Evolutionary conservation across 2,888 invertebrate species (phyloP).

Genomic region (Lasioglossum vierecki): DNA sequence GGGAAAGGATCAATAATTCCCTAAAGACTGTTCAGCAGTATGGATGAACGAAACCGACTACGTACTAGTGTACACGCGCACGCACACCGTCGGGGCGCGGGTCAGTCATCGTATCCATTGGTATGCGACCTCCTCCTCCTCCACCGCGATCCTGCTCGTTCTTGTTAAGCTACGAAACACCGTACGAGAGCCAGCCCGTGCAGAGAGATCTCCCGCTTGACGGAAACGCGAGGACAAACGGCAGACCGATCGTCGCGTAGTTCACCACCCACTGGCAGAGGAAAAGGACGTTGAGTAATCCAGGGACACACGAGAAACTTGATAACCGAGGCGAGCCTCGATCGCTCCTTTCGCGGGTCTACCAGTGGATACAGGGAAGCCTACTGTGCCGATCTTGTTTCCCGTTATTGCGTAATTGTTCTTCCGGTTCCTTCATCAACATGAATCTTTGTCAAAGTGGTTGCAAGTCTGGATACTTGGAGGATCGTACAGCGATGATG

Average conservation of each 20-base stretch:
- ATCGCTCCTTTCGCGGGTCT: constrained; percentile 32
- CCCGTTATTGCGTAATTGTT: constrained; percentile 46
- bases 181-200: constrained; percentile 30
- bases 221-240: constrained; percentile 49
- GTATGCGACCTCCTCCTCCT: constrained; percentile 44
- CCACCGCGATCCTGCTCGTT: constrained; percentile 12
- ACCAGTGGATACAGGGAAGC: constrained; percentile 29
- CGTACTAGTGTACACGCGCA: not conserved
- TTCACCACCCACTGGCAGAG: constrained; percentile 63
- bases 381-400: constrained; percentile 31
- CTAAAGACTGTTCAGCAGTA: not conserved
- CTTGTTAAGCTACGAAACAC: constrained; percentile 50
- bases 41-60: constrained; percentile 8
- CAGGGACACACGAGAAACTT: constrained; percentile 64
- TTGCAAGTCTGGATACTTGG: too few relatives aligned
- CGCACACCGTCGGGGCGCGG: constrained; percentile 22
- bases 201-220: constrained; percentile 36
- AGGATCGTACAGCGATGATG: too few relatives aligned
- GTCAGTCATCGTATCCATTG: constrained; percentile 50
- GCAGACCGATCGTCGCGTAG: constrained; percentile 38
- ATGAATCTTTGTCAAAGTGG: not conserved
- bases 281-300: constrained; percentile 61
- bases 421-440: constrained; percentile 1
- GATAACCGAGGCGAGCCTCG: constrained; percentile 59
- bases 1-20: not conserved